A percentile compares a stretch with the other conserved stretches of the same genome.
Conservation (phyloP, 2,797 vertebrate genomes). For the Neopelma chrysocephalum region DNA sequence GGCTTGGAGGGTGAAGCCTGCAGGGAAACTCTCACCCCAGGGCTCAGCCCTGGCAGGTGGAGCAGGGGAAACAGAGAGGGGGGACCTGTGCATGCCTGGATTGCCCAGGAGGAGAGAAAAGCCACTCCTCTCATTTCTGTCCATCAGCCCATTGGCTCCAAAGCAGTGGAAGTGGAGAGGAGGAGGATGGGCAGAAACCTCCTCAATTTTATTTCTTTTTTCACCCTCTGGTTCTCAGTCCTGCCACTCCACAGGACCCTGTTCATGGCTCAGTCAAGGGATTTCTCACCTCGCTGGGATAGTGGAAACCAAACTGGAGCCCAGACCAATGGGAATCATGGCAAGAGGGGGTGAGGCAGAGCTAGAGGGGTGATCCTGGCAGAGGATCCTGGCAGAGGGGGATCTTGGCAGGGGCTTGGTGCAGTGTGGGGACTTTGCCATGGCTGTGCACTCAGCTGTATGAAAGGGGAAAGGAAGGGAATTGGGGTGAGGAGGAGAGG, state of each 20-base stretch:
- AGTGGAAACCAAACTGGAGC: background rate
- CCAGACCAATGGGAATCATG: background rate
- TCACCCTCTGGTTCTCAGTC: background rate
- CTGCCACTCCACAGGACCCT: background rate
- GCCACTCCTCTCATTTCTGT: background rate
- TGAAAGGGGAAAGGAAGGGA: background rate
- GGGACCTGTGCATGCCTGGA: background rate
- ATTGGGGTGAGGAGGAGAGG: background rate
- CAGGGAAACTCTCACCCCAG: background rate
- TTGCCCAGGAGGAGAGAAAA: background rate
- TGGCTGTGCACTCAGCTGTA: background rate
- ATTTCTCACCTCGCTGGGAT: background rate
- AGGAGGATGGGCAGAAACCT: background rate
- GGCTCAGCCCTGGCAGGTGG: background rate
- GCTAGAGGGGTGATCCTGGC: background rate
- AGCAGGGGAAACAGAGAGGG: background rate
- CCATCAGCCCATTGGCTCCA: background rate
- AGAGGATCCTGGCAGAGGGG: background rate
- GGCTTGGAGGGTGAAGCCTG: background rate
- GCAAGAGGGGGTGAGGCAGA: background rate
- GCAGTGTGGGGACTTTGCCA: background rate
- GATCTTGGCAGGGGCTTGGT: background rate
- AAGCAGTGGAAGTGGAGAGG: rapidly evolving
- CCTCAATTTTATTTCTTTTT: background rate
- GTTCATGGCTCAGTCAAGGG: background rate